Evolutionary conservation across 1,140 invertebrate species (phyloP).

Genomic region (Meloidogyne floridensis): DNA sequence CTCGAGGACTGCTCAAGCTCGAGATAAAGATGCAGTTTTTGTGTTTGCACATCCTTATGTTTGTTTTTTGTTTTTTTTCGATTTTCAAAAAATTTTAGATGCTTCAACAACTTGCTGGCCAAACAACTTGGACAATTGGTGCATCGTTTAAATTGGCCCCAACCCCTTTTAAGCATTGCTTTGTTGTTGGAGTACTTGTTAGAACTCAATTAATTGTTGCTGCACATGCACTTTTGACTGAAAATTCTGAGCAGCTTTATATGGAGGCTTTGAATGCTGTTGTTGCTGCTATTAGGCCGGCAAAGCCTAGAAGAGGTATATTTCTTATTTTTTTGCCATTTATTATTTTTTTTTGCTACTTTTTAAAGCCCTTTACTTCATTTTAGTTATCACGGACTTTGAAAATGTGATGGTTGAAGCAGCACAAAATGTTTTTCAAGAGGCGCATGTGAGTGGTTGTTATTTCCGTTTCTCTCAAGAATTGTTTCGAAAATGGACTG

Average conservation of each 20-base stretch:
- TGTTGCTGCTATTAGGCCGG: neutral
- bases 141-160: neutral
- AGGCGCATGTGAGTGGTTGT: neutral
- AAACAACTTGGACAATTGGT: neutral
- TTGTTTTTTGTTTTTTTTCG: neutral
- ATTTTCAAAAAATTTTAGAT: neutral
- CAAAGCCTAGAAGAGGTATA: neutral
- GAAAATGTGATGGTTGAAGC: neutral
- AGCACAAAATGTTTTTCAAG: neutral
- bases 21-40: constrained; percentile 2
- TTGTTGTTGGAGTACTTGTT: neutral
- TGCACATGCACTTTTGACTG: neutral
- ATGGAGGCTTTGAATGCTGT: neutral
- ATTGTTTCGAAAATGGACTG: neutral
- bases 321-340: too few relatives aligned
- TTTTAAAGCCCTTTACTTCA: neutral
- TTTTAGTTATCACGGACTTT: neutral
- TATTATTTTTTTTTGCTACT: neutral
- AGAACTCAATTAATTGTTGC: constrained; percentile 9
- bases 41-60: constrained; percentile 16
- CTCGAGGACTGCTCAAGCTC: neutral
- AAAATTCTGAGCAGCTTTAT: neutral
- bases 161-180: neutral
- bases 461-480: neutral
- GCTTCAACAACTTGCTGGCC: neutral